Evolutionary conservation across 2,113 vertebrate species (phyloP).

Genomic region (Sinocyclocheilus maitianheensis): DNA sequence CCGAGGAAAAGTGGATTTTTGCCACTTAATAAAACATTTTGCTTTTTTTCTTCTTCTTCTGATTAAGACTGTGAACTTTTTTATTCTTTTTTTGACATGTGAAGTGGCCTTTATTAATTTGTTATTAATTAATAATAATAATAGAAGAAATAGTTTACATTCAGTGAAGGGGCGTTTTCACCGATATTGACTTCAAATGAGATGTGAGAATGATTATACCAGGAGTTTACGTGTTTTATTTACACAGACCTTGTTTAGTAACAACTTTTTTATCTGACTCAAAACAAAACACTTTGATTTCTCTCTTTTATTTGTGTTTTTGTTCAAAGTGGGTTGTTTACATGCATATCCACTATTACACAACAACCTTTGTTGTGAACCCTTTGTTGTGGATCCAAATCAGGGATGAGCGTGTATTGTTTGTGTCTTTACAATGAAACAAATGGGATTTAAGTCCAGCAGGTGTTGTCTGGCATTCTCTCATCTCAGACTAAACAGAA

Average conservation of each 20-base stretch:
- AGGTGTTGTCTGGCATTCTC: conserved; percentile 27
- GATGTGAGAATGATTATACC: neutral
- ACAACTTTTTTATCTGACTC: neutral
- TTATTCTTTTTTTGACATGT: no score
- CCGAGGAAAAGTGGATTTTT: no score
- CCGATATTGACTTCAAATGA: neutral
- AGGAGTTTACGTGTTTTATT: neutral
- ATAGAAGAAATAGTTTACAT: no score
- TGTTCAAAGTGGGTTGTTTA: neutral
- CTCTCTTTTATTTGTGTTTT: neutral
- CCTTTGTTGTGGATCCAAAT: conserved; percentile 31
- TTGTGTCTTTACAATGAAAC: conserved; percentile 24
- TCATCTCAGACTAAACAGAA: conserved; percentile 51
- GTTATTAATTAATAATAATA: no score
- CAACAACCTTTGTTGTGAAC: neutral
- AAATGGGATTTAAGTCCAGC: conserved; percentile 44
- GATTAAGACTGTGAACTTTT: no score
- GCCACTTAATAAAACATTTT: no score
- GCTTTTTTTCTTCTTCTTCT: no score
- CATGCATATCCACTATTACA: neutral
- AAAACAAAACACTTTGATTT: conserved; percentile 4
- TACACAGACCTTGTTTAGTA: neutral
- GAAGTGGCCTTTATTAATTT: no score
- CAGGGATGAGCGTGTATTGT: conserved; percentile 28
- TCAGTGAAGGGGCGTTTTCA: neutral